A percentile compares a stretch with the other conserved stretches of the same genome.
These are phyloP conservation scores for Eledone cirrhosa DNA, from an alignment of 2,888 invertebrate species.

Conservation along the genomic window DNA sequence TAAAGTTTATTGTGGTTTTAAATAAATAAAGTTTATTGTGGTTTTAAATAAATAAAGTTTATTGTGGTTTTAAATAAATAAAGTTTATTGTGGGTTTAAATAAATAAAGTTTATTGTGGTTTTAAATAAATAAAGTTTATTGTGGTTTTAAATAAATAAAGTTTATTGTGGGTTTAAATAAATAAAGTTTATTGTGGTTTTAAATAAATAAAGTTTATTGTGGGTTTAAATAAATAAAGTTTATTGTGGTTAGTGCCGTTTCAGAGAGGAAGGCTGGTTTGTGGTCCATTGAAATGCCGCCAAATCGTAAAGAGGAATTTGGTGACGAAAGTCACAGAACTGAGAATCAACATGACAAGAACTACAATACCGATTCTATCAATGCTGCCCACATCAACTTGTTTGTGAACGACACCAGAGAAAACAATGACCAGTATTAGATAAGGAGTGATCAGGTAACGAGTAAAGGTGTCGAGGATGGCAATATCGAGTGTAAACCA, in stretches of 20 bases:
- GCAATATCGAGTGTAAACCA: slow-evolving; percentile 49
- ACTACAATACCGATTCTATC: slow-evolving; percentile 39
- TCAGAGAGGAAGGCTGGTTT: neutral
- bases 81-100: no score
- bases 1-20: no score
- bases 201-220: no score
- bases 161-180: no score
- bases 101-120: no score
- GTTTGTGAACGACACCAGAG: slow-evolving; percentile 40
- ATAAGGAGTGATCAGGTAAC: slow-evolving; percentile 48
- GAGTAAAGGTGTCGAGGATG: slow-evolving; percentile 43
- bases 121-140: no score
- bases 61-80: no score
- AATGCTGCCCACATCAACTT: slow-evolving; percentile 32
- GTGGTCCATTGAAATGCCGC: slow-evolving; percentile 12
- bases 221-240: no score
- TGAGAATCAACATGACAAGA: slow-evolving; percentile 36
- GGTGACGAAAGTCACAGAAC: slow-evolving; percentile 33
- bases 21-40: no score
- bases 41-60: no score
- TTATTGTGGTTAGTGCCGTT: neutral
- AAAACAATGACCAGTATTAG: slow-evolving; percentile 45
- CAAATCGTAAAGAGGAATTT: slow-evolving; percentile 37
- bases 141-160: no score
- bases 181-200: no score